phyloP scores from a whole-genome alignment of 2,113 vertebrate species.

The Caracal caracal region DNA sequence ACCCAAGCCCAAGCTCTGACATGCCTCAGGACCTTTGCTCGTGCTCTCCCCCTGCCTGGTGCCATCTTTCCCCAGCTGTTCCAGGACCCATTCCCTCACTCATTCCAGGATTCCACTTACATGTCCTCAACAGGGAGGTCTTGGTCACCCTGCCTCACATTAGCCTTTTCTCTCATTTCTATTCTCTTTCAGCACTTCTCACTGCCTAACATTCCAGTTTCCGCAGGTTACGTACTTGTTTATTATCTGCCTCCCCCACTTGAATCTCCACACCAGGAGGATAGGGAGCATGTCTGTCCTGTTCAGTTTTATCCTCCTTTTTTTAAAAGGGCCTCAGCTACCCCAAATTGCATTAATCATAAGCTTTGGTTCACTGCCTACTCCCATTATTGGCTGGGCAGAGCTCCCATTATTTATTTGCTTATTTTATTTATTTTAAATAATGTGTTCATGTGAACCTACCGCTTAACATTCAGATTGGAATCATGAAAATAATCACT shows the following conservation, averaged over 20 bases:
- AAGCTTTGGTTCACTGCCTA: background rate
- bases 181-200: background rate
- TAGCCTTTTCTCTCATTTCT: background rate
- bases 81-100: background rate
- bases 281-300: background rate
- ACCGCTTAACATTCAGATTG: background rate
- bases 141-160: background rate
- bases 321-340: background rate
- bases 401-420: background rate
- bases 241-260: background rate
- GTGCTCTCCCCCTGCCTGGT: background rate
- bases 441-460: background rate
- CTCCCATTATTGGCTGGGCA: background rate
- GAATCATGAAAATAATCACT: background rate
- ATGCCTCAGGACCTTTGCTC: background rate
- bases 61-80: background rate
- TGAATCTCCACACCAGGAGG: background rate
- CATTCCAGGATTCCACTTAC: background rate
- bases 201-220: background rate
- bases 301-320: background rate
- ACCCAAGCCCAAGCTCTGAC: background rate
- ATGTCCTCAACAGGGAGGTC: background rate
- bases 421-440: slow-evolving; percentile 6
- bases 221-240: background rate
- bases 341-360: slow-evolving; percentile 5